Base-by-base conservation (phyloP, 2,888 invertebrate species). In the Corythucha ciliata region DNA sequence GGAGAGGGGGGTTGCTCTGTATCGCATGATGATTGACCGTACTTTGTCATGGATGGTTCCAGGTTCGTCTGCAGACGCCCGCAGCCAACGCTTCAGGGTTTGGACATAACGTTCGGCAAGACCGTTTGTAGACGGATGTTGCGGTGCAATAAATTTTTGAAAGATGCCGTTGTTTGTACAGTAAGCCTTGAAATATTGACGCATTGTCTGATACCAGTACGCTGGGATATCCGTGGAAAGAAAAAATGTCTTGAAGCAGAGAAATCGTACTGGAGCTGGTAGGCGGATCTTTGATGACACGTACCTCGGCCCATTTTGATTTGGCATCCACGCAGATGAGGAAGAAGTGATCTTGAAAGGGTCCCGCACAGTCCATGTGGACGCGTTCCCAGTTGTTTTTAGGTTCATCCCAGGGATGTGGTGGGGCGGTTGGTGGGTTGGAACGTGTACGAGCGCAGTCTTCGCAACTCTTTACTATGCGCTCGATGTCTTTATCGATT, bases 331-430 rank as follows among this genome's bases (percentile, higher is more conserved):
- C 25, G 21, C 21, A 20, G 36, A 47, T 47, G 36, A 47, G 47
- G 47, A 47, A 47, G 25, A 22, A 48, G 16, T 32, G 29, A 12
- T 25, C 22, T 22, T 34, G 32, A 3, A 48, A 21, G n/a, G 48
- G 48, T 8, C 48, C 48, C 6, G 48, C 48, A 40, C 32, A 48
- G 16, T 47, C 47, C 6, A 47, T 47, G 21, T 48, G 48, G 7
- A 48, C 6, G 4, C 39, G 4, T 12, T 48, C 48, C 48, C 48
- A 48, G 20, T 47, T 47, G 10, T 63, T 36, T 16, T 57, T 53
- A n/a, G 61, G 63, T 39, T 50, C 51, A 12, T 57, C 53, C 64
- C 63, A 64, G 1, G 57, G 58, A 37, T 62, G 63, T 10, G 60
- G 32, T 4, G 59, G 51, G 5, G 54, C 57, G 54, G 61, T 63